These are phyloP conservation scores for Scalopus aquaticus DNA, from an alignment of 2,113 vertebrate genomes.

Conservation along the genomic window DNA sequence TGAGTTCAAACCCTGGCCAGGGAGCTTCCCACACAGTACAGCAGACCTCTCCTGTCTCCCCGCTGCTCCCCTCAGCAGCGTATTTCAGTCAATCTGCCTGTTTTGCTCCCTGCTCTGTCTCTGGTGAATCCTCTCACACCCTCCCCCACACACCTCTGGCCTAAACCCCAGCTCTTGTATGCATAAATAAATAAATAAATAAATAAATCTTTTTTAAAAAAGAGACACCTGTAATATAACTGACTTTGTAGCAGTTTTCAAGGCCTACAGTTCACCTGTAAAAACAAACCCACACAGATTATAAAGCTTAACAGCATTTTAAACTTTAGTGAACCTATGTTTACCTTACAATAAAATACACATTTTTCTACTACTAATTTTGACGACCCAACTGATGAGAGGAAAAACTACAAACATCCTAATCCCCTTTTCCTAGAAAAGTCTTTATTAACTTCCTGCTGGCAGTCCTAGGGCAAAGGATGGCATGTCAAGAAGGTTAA, in stretches of 20 bases:
- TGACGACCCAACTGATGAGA: background rate
- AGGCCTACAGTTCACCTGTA: background rate
- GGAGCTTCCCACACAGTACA: too few relatives aligned
- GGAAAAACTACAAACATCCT: background rate
- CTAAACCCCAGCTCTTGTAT: too few relatives aligned
- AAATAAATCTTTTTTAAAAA: too few relatives aligned
- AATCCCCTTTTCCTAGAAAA: background rate
- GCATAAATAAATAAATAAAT: too few relatives aligned
- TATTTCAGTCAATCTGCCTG: too few relatives aligned
- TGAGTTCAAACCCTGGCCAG: too few relatives aligned
- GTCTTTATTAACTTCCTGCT: background rate
- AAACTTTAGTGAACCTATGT: conserved; percentile 19
- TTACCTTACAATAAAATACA: conserved; percentile 44
- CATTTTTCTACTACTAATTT: conserved; percentile 28
- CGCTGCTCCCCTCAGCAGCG: too few relatives aligned
- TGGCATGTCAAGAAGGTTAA: background rate
- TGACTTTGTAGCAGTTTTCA: conserved; percentile 34
- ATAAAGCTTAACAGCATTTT: conserved; percentile 32
- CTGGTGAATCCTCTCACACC: too few relatives aligned
- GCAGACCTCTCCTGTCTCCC: too few relatives aligned
- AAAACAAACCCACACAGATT: conserved; percentile 17
- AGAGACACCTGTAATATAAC: background rate
- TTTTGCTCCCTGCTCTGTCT: too few relatives aligned
- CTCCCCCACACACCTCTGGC: too few relatives aligned
- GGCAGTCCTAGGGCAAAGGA: background rate